phyloP scores from a whole-genome alignment of 2,797 vertebrate genomes.

The Acanthis flammea region DNA sequence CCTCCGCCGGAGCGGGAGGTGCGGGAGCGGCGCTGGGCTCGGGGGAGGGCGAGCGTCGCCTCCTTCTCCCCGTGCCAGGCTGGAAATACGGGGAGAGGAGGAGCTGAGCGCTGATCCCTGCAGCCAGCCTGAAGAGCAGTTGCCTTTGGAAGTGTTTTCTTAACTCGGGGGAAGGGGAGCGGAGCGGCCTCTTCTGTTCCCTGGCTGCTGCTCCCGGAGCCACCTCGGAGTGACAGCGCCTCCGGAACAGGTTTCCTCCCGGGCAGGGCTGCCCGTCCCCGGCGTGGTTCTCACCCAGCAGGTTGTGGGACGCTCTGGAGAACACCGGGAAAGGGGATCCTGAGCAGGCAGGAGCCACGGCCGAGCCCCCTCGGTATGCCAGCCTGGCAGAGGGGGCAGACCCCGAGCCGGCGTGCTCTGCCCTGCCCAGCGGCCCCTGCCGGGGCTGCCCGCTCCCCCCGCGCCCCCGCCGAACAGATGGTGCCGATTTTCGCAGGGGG shows the following conservation, averaged over 20 bases:
- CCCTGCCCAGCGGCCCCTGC: neutral
- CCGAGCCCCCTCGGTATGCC: neutral
- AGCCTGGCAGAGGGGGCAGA: accelerated
- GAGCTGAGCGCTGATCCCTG: neutral
- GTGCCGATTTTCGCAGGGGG: neutral
- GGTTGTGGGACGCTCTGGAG: neutral
- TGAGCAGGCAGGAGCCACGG: accelerated
- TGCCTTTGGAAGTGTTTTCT: neutral
- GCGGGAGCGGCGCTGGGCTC: neutral
- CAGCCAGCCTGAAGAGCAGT: neutral
- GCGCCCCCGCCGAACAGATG: neutral
- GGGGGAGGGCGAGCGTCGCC: neutral
- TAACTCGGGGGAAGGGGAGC: neutral
- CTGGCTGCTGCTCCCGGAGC: neutral
- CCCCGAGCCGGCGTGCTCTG: accelerated
- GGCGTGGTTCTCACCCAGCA: neutral
- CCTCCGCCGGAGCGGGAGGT: neutral
- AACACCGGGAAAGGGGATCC: accelerated
- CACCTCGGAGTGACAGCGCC: neutral
- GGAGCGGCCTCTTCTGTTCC: neutral
- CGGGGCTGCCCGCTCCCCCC: neutral
- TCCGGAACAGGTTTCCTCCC: neutral
- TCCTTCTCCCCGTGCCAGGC: neutral
- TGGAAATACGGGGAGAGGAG: neutral
- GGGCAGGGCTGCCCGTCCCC: neutral